A percentile compares a stretch with the other conserved stretches of the same genome.
Conservation (phyloP, 2,888 invertebrate genomes). For the Parascotia fuliginaria region DNA sequence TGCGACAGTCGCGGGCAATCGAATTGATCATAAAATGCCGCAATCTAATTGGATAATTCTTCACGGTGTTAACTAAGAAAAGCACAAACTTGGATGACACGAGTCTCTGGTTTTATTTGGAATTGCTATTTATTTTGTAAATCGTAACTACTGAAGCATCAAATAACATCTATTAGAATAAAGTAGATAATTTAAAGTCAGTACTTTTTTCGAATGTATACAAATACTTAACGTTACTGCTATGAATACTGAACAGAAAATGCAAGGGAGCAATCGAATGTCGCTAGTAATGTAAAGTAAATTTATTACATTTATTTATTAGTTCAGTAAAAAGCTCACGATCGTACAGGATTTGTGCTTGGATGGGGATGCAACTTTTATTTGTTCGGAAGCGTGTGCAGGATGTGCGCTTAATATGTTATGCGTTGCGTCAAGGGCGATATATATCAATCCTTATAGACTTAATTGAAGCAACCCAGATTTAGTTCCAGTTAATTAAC, state of each 20-base stretch:
- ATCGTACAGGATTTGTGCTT: conserved; percentile 69
- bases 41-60: conserved; percentile 77
- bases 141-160: conserved; percentile 52
- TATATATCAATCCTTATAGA: conserved; percentile 71
- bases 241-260: conserved; percentile 27
- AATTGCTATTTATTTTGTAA: conserved; percentile 54
- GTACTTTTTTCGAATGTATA: not conserved
- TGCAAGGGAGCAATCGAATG: conserved; percentile 55
- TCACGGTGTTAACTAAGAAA: conserved; percentile 67
- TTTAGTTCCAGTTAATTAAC: conserved; percentile 56
- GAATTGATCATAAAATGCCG: conserved; percentile 72
- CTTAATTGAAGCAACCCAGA: conserved; percentile 66
- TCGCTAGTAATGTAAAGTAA: conserved; percentile 71
- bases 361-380: conserved; percentile 73
- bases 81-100: conserved; percentile 63
- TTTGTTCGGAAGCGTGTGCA: conserved; percentile 72
- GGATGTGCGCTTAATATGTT: conserved; percentile 73
- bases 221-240: conserved; percentile 1
- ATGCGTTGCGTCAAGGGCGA: conserved; percentile 63
- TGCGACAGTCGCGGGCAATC: conserved; percentile 70
- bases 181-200: not conserved
- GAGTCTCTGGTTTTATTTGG: conserved; percentile 46
- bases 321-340: conserved; percentile 74
- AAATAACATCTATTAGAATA: conserved; percentile 44
- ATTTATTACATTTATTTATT: conserved; percentile 81